Percentiles rank a stretch among this genome's conserved stretches.
Conservation (phyloP, 2,113 vertebrate genomes). For the Ageneiosus marmoratus region DNA sequence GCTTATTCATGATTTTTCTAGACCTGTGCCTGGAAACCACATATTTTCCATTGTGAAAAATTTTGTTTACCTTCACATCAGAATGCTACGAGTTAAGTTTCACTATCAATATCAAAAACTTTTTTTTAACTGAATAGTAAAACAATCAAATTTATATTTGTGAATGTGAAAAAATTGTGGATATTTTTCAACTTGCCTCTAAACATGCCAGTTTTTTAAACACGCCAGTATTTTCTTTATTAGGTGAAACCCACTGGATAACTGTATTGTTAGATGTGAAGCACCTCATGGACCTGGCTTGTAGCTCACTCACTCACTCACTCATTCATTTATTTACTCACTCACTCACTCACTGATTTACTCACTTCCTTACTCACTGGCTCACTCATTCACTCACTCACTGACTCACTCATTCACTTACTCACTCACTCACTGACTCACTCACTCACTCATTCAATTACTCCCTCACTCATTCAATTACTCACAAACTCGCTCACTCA, state of each 20-base stretch:
- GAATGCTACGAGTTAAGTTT: background rate
- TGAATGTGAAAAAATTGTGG: background rate
- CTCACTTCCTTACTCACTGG: too few relatives aligned
- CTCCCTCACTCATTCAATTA: too few relatives aligned
- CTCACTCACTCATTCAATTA: too few relatives aligned
- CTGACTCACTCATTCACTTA: too few relatives aligned
- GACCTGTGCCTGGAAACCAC: background rate
- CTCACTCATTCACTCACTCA: too few relatives aligned
- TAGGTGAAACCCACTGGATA: background rate
- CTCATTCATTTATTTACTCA: too few relatives aligned
- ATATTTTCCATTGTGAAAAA: background rate
- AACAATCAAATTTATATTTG: background rate
- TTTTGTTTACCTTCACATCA: background rate
- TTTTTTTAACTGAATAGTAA: background rate
- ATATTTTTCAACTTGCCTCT: background rate
- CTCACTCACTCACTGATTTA: too few relatives aligned
- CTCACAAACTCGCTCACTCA: too few relatives aligned
- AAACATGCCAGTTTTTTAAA: too few relatives aligned
- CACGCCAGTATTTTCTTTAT: background rate
- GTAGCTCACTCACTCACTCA: too few relatives aligned
- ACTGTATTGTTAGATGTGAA: background rate
- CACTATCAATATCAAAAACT: background rate
- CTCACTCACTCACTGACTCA: too few relatives aligned
- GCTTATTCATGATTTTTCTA: background rate
- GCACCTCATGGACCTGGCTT: too few relatives aligned